Percentiles rank a stretch among this genome's conserved stretches.
Evolutionary conservation across 2,797 vertebrate species (phyloP).

Genomic region (Graptemys geographica): DNA sequence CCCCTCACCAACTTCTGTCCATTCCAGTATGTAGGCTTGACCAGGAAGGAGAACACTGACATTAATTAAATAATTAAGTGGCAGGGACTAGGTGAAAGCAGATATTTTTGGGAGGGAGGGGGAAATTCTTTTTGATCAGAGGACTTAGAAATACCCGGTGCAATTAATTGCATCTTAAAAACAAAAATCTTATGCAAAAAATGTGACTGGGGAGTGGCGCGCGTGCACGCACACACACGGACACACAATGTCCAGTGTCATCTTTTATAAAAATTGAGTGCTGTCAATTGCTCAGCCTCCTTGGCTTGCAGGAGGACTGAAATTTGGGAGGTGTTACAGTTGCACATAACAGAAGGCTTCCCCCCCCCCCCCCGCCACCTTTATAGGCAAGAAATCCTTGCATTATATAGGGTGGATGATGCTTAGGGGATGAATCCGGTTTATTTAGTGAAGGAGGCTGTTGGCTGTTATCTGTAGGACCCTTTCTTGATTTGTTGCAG

Average conservation of each 20-base stretch:
- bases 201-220: background rate
- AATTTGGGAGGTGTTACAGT: background rate
- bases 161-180: background rate
- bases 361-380: fast-evolving
- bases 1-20: background rate
- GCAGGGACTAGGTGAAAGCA: background rate
- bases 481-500: background rate
- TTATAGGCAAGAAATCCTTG: background rate
- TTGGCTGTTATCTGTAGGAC: background rate
- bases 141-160: background rate
- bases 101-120: background rate
- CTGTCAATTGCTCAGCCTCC: background rate
- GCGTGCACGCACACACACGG: background rate
- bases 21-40: background rate
- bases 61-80: background rate
- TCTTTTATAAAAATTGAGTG: background rate
- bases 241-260: background rate
- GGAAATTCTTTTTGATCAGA: background rate
- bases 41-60: slow-evolving; percentile 12
- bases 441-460: background rate
- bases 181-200: background rate
- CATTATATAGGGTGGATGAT: background rate
- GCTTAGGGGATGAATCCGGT: background rate
- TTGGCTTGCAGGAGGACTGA: slow-evolving; percentile 6
- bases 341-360: background rate